Evolutionary conservation across 2,113 vertebrate genomes (phyloP).

Genomic region (Synchiropus splendidus): DNA sequence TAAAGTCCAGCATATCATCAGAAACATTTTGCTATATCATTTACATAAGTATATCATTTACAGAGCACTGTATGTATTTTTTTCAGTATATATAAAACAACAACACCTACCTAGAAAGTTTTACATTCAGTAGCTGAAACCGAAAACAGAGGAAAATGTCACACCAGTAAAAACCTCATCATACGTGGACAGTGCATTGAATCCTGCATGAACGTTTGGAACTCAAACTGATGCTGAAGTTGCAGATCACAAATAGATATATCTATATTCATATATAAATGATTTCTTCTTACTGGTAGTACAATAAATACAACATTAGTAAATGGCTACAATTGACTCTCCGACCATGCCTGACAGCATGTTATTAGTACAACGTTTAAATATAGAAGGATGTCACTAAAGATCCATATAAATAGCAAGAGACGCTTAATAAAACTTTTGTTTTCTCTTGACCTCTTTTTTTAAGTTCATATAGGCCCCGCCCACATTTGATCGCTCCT

Average conservation of each 20-base stretch:
- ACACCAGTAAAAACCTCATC: conserved; percentile 57
- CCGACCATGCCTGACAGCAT: conserved; percentile 62
- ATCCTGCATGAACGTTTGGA: conserved; percentile 45
- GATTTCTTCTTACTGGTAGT: conserved; percentile 60
- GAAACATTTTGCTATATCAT: conserved; percentile 58
- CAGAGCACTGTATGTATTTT: conserved; percentile 51
- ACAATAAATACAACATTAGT: conserved; percentile 73
- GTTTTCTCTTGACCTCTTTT: conserved; percentile 15
- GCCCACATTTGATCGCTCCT: no score
- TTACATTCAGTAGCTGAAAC: conserved; percentile 70
- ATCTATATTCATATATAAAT: conserved; percentile 65
- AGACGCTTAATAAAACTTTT: conserved; percentile 60
- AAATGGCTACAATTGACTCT: conserved; percentile 67
- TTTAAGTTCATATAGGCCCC: conserved; percentile 5
- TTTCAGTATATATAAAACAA: conserved; percentile 54
- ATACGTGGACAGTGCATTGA: conserved; percentile 55
- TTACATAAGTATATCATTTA: conserved; percentile 60
- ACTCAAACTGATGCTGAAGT: conserved; percentile 57
- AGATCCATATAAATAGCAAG: conserved; percentile 65
- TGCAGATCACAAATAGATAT: conserved; percentile 69
- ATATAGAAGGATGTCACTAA: conserved; percentile 65
- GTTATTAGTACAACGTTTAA: conserved; percentile 68
- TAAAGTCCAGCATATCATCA: conserved; percentile 57
- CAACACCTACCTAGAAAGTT: conserved; percentile 63
- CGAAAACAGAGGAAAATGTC: conserved; percentile 46